Base-by-base conservation (phyloP, 2,113 vertebrate genomes). In the Polyodon spathula region DNA sequence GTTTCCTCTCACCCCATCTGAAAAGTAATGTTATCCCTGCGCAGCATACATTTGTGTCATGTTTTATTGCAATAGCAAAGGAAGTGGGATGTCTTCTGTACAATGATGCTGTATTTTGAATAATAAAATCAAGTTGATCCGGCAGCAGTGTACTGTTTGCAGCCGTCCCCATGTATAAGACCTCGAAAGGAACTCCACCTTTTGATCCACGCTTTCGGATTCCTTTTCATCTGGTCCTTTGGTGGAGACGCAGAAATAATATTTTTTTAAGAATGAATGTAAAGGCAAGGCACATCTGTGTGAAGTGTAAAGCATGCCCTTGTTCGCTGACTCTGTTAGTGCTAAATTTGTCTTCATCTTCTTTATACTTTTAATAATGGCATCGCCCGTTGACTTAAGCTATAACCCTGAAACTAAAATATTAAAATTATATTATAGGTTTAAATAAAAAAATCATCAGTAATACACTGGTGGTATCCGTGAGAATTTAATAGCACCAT, bases 261-360 rank as follows among this genome's bases (percentile, higher is more conserved):
- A 10, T 6, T 50, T 50, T 50, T 50, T 50, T 50, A 10, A 50
- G 48, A 50, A 11, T 11, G 6, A 6, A 12, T 50, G 12, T 50
- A 50, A 50, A 50, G 48, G 48, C 14, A n/a, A 10, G 48, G 48
- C 12, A 11, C 15, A 50, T 11, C 48, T 50, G 12, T 50, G 48
- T 50, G 48, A 50, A 50, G 48, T 50, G 48, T 50, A 50, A 50
- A 50, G 15, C 48, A 50, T 50, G 48, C 48, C 48, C 12, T 27
- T 3, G 27, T 27, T 27, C 6, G 12, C 48, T 6, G 48, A 50
- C 46, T 50, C 11, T 50, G 10, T 50, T 10, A 50, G 8, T 50
- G n/a, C 46, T 12, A 12, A 5, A 12, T 6, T 50, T 11, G 3
- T 50, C 14, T 50, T 50, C 48, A 50, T 50, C 48, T 50, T 50